Evolutionary conservation across 1,140 invertebrate species (phyloP).

Genomic region (Oryctes rhinoceros): DNA sequence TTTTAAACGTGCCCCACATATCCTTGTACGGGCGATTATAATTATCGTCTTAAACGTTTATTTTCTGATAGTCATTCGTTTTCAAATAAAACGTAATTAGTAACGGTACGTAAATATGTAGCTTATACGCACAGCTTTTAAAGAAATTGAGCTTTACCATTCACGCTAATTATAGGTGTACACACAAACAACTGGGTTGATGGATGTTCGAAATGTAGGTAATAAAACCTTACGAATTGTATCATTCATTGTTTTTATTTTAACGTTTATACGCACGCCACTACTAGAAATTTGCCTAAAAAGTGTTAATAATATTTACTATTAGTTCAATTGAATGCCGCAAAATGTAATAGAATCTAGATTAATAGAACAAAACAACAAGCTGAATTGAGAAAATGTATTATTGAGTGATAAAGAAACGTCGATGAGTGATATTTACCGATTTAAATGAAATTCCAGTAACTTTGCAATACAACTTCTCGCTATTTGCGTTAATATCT

Average conservation of each 20-base stretch:
- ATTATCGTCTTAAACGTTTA: slow-evolving; percentile 26
- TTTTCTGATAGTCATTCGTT: slow-evolving; percentile 24
- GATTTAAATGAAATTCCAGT: no score
- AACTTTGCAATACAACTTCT: no score
- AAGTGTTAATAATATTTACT: no score
- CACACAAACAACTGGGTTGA: slow-evolving; percentile 19
- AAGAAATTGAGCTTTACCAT: slow-evolving; percentile 33
- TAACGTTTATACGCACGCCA: background rate
- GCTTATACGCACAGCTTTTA: background rate
- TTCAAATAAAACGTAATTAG: slow-evolving; percentile 33
- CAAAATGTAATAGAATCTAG: no score
- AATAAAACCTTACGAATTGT: slow-evolving; percentile 29
- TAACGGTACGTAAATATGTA: slow-evolving; percentile 30
- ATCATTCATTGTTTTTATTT: background rate
- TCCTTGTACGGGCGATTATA: slow-evolving; percentile 5
- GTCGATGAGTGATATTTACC: no score
- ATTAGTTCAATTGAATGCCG: no score
- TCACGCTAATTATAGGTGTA: slow-evolving; percentile 15
- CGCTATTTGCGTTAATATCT: no score
- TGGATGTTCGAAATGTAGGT: slow-evolving; percentile 28
- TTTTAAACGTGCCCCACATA: slow-evolving; percentile 3
- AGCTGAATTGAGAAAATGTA: no score
- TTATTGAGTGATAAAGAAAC: no score
- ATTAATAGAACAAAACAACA: no score
- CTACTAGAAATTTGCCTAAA: no score